Conservation (phyloP, 2,888 invertebrate genomes). For the Eupithecia inturbata region DNA sequence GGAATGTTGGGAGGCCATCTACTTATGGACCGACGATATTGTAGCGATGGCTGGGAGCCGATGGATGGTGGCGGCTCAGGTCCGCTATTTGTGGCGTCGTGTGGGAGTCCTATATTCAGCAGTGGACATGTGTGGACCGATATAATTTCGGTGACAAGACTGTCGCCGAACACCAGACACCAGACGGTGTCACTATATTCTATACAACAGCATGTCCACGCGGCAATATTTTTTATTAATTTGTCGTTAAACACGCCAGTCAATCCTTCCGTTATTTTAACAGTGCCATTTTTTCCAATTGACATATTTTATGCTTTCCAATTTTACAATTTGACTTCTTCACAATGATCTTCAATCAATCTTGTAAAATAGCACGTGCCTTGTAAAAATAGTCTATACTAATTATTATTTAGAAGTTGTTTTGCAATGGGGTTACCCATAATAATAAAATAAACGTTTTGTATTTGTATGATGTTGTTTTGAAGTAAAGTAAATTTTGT, state of each 20-base stretch:
- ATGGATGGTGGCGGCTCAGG: no score
- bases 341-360: neutral
- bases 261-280: neutral
- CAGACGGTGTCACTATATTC: neutral
- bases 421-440: neutral
- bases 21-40: neutral
- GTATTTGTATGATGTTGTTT: no score
- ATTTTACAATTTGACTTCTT: neutral
- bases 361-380: neutral
- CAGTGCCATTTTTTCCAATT: neutral
- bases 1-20: neutral
- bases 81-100: neutral
- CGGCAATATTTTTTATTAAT: neutral
- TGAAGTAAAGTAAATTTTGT: neutral
- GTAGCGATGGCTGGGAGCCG: neutral
- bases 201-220: neutral
- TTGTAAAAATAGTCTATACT: neutral
- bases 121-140: neutral
- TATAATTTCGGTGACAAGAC: neutral
- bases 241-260: neutral
- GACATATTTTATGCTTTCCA: neutral
- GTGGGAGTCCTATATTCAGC: neutral
- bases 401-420: neutral
- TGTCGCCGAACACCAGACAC: no score
- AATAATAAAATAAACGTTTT: no score